Base-by-base conservation (phyloP, 2,888 invertebrate species). In the Seladonia tumulorum region DNA sequence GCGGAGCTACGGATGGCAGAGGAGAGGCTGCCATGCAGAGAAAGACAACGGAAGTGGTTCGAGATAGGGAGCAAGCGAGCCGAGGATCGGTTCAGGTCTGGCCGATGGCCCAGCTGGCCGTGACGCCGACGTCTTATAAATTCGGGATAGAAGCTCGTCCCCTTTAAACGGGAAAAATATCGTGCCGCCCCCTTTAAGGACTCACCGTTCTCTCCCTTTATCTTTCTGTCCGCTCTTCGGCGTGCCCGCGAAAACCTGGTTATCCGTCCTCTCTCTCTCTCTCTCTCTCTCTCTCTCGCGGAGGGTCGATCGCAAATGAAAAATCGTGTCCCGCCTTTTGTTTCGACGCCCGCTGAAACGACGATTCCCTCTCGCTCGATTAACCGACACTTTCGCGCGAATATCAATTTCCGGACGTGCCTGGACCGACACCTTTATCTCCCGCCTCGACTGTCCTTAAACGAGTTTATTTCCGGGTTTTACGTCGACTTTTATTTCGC, bases 71-170 rank as follows among this genome's bases (percentile, higher is more conserved):
- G 83, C 70, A 82, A 79, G 76, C 83, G 83, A 57, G 63, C 49
- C 39, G 77, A 73, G 79, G 75, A 78, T 79, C 73, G 79, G 72
- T 75, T 81, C 81, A n/a, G 70, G 79, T 87, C 89, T 91, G 92
- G 92, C 89, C 80, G 83, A 75, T 86, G 88, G 88, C 90, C 90
- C 92, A 89, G 90, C 90, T 91, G 90, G 79, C 82, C 84, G 76
- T 87, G 90, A 87, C 86, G 89, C 42, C n/a, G 49, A 76, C 79
- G 70, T 71, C 83, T 88, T 85, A 85, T 90, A 88, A 91, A 92
- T 91, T 92, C 81, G 49, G 79, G 85, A 91, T 92, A 91, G 89
- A 63, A 89, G 87, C 81, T 85, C 80, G 84, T 82, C 88, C 88
- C 76, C 92, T 89, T 92, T 92, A 91, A 92, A 88, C 86, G 78